Evolutionary conservation across 2,797 vertebrate species (phyloP), one percentile per base, ranked within the genome.

Genomic region (Gadopsis marmoratus): DNA sequence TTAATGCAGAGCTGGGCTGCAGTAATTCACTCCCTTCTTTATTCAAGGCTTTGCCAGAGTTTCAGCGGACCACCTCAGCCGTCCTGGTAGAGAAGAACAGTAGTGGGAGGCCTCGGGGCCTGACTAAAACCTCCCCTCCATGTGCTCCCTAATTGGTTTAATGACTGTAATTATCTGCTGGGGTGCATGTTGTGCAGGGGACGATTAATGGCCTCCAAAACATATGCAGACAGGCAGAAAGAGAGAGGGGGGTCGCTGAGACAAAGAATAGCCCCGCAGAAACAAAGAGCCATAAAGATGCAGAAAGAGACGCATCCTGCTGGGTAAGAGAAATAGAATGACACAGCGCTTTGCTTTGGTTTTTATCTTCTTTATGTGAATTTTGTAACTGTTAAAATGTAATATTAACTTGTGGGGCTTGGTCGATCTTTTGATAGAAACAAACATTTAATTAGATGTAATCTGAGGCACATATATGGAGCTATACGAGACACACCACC

Each of bases 91-190:
- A 89, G 90, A 80, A 82, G 91, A 90, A 88, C 88, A 91, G 92
- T 86, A 91, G 85, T 89, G 77, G 68, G 91, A 90, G 84, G 92
- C 94, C 94, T 89, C 74, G 0, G 92, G 95, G 91, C 88, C 86
- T 78, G 84, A 89, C 88, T 90, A 79, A 90, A 92, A 88, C 91
- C 92, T 94, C 86, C 89, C 79, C 91, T 92, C 94, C 94, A 94
- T 95, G 93, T 93, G 93, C 91, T 91, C 89, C 91, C 92, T 95
- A 96, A 96, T 95, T 95, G 94, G 90, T 94, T 95, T 96, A 96
- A 96, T 96, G 95, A 94, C 92, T 72, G 84, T 95, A 94, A 96
- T 96, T 96, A 96, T 96, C 94, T 95, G 90, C 94, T 94, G 94
- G 93, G 94, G 93, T 95, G 93, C 94, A 90, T 92, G 90, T 94